Evolutionary conservation across 1,140 invertebrate genomes (phyloP), one percentile per base, ranked within the genome.

Genomic region (Spodoptera frugiperda): DNA sequence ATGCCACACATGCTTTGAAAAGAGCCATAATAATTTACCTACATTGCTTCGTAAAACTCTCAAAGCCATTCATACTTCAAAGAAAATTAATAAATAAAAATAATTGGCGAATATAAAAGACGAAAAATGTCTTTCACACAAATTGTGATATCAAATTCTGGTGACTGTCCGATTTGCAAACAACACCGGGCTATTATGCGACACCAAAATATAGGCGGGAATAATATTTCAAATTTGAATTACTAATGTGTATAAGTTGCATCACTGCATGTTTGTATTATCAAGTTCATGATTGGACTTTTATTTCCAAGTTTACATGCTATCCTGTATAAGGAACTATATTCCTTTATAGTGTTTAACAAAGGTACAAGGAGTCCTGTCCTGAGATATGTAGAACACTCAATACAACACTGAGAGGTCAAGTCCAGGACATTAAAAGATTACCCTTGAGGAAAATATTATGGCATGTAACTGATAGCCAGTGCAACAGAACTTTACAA

Each of bases 131-230:
- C n/a, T 71, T 12, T 46, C 68, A 71, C 51, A 71, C 68, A 55
- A 71, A 71, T 19, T 39, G 51, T 46, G 68, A n/a, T 46, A 46
- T 19, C 68, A 44, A 55, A 71, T 17, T 54, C 19, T 48, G 48
- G 63, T 71, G 68, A 55, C 68, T 68, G 30, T 19, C 48, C 25
- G 33, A 70, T 15, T 53, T 30, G 33, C 9, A 61, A 76, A 55
- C 11, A 76, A 33, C 9, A 17, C 57, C 44, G 15, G 15, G 51
- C 14, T 49, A 67, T 57, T 78, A 55, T 53, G 44, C 68, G 14
- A 73, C 73, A 73, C 51, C 61, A 73, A 72, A 63, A 67, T 55
- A 73, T 48, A 78, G 76, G 70, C 76, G 68, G 70, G 59, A 30
- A 49, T 63, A 78, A n/a, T 57, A 67, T 44, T n/a, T 48, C 49